A percentile compares a stretch with the other conserved stretches of the same genome.
phyloP scores from a whole-genome alignment of 64 coral and sea anemone species.

The Cladopsammia gracilis region DNA sequence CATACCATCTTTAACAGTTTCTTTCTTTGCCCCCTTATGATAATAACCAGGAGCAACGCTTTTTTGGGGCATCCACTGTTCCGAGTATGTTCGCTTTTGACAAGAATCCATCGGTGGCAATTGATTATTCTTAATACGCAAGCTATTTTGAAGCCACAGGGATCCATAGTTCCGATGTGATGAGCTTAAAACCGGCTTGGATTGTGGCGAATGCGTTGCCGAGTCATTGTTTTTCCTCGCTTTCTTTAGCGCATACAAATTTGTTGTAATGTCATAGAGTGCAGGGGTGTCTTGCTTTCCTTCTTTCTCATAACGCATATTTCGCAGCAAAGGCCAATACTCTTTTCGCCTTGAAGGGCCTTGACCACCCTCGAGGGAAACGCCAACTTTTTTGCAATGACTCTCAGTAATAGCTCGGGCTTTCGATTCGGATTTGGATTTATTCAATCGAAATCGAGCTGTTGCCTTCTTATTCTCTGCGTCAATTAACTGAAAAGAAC shows the following conservation, averaged over 20 bases:
- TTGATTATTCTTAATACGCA: neutral
- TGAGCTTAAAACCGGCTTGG: neutral
- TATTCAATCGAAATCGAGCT: too few relatives aligned
- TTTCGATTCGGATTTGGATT: neutral
- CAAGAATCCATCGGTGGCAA: neutral
- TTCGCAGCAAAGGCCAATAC: neutral
- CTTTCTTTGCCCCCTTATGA: neutral
- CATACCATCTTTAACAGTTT: neutral
- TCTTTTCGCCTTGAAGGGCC: neutral
- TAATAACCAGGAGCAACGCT: neutral
- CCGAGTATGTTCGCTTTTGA: neutral
- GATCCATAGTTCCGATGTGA: neutral
- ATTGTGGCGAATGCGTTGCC: neutral
- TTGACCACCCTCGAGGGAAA: neutral
- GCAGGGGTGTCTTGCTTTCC: neutral
- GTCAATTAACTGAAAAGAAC: too few relatives aligned
- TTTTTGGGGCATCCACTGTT: neutral
- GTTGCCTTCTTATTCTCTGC: too few relatives aligned
- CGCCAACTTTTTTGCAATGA: neutral
- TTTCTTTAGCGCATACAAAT: conserved; percentile 11
- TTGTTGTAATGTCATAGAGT: neutral
- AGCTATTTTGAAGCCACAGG: neutral
- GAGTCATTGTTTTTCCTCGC: neutral
- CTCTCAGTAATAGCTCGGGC: neutral
- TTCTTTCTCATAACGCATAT: neutral